These are phyloP conservation scores for Nannospalax galili DNA, from an alignment of 2,113 vertebrate genomes.

Conservation along the genomic window DNA sequence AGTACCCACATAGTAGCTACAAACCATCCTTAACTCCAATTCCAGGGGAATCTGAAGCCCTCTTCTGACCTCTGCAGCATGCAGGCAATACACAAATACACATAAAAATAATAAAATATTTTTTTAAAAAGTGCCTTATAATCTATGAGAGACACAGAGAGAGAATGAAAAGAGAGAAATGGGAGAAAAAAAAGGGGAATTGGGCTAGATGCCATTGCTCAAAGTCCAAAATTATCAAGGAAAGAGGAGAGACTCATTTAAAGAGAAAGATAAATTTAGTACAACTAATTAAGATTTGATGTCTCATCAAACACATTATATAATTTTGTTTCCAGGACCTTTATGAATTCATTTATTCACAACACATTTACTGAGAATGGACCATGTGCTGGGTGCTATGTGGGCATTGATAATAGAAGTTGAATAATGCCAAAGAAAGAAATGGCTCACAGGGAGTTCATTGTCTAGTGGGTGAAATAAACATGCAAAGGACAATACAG, in stretches of 20 bases:
- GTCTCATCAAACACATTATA: not conserved
- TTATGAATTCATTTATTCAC: not conserved
- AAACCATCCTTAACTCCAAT: too few relatives aligned
- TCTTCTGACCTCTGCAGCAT: too few relatives aligned
- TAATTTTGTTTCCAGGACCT: not conserved
- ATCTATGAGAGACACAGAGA: not conserved
- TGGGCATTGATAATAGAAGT: not conserved
- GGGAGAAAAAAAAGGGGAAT: not conserved
- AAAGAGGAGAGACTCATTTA: not conserved
- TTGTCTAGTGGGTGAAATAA: not conserved
- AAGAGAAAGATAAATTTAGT: constrained; percentile 59
- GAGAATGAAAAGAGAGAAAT: not conserved
- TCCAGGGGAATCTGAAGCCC: too few relatives aligned
- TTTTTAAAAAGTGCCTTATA: too few relatives aligned
- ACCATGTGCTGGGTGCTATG: not conserved
- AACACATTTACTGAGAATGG: not conserved
- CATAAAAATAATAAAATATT: too few relatives aligned
- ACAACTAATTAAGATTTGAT: constrained; percentile 24
- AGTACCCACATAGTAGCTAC: too few relatives aligned
- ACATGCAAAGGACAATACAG: not conserved
- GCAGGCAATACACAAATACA: too few relatives aligned
- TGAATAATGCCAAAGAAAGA: not conserved
- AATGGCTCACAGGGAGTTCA: not conserved
- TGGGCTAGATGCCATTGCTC: not conserved
- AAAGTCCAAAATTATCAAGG: constrained; percentile 17